phyloP scores from a whole-genome alignment of 2,888 invertebrate genomes.

The Andrena praecox region DNA sequence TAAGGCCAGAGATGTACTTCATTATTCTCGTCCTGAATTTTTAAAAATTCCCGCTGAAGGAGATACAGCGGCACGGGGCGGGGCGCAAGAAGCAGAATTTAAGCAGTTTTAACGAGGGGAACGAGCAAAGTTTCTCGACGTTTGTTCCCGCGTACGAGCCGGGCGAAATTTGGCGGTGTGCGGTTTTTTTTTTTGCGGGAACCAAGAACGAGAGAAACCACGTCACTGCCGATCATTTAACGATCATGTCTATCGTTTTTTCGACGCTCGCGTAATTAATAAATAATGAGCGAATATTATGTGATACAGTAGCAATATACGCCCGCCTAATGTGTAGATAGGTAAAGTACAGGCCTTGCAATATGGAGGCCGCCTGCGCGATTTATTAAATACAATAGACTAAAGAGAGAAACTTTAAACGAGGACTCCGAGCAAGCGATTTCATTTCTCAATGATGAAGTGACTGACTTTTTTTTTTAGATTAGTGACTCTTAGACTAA shows the following conservation, averaged over 20 bases:
- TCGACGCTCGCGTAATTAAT: slow-evolving; percentile 41
- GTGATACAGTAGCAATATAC: slow-evolving; percentile 77
- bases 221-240: slow-evolving; percentile 54
- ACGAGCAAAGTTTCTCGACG: slow-evolving; percentile 48
- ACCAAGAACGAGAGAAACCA: neutral
- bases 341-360: slow-evolving; percentile 23
- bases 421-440: neutral
- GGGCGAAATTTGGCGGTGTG: slow-evolving; percentile 31
- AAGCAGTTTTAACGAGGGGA: slow-evolving; percentile 51
- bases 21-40: slow-evolving; percentile 47
- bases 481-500: slow-evolving; percentile 27
- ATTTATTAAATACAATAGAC: slow-evolving; percentile 30
- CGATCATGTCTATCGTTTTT: slow-evolving; percentile 52
- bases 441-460: neutral
- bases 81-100: slow-evolving; percentile 39
- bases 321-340: slow-evolving; percentile 64
- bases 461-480: slow-evolving; percentile 32
- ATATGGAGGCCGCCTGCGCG: slow-evolving; percentile 13
- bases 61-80: slow-evolving; percentile 22
- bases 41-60: slow-evolving; percentile 17
- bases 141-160: slow-evolving; percentile 33
- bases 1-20: slow-evolving; percentile 33
- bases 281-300: slow-evolving; percentile 69
- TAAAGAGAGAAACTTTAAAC: slow-evolving; percentile 15
- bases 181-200: neutral